Evolutionary conservation across 2,797 vertebrate genomes (phyloP), one percentile per base, ranked within the genome.

Genomic region (Acomys russatus): DNA sequence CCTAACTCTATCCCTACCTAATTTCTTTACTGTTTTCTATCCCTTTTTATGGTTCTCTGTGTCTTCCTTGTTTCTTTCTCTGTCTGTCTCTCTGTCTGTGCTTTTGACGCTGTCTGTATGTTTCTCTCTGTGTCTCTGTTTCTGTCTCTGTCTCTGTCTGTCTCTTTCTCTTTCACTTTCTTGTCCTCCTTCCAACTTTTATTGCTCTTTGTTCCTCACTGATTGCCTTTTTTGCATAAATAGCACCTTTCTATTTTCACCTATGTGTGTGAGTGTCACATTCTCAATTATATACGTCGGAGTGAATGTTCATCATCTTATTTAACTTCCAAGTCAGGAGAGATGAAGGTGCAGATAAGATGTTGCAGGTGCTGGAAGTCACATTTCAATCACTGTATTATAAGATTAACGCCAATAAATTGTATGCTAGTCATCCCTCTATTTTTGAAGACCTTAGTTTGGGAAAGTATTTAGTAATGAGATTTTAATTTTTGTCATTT

Each of bases 401-500:
- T 74, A 25, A 91, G 63, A 86, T 95, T 92, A 92, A n/a, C 15
- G 18, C 63, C 9, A 80, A 28, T 5, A 76, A 35, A 51, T 20
- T 86, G 0, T 5, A 3, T 91, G 88, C 33, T 76, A 0, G 9
- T 91, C 0, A 49, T 22, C 91, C 54, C 9, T 79, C 17, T 88
- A 44, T 56, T 56, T 56, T 56, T 56, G 17, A 56, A 30, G 1
- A 11, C 64, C 89, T 77, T 88, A 9, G 88, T 88, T 88, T 91
- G 64, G n/a, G 7, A 22, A 84, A 64, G 94, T 74, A 73, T 70
- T 95, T 92, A 94, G 84, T 94, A 70, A 86, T 18, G 17, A 5
- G 56, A 12, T 71, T 86, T 93, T 56, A 87, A 73, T 76, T 93
- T 44, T 94, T 91, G 71, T 89, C 23, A 80, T 96, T 92, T 82